These are phyloP conservation scores for Hymenochirus boettgeri DNA, from an alignment of 2,113 vertebrate genomes.

Conservation along the genomic window DNA sequence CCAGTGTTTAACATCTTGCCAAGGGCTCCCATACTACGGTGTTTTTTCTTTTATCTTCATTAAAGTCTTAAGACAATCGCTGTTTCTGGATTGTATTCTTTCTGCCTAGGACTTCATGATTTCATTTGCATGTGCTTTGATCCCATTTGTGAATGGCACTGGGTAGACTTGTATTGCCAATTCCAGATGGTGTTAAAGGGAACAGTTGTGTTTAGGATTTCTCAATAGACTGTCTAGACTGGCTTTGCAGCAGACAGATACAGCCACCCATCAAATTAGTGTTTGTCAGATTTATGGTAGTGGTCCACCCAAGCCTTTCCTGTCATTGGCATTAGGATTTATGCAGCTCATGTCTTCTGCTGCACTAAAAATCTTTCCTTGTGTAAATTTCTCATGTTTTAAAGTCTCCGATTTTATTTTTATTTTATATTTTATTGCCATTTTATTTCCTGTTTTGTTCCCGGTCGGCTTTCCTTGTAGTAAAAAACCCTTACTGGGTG, in stretches of 20 bases:
- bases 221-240: slow-evolving; percentile 99
- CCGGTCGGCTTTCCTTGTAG: neutral
- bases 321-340: slow-evolving; percentile 98
- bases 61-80: slow-evolving; percentile 75
- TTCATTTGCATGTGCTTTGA: slow-evolving; percentile 80
- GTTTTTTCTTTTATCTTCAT: slow-evolving; percentile 65
- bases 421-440: neutral
- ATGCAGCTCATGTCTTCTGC: slow-evolving; percentile 75
- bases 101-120: slow-evolving; percentile 79
- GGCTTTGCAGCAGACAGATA: slow-evolving; percentile 98
- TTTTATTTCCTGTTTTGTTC: neutral
- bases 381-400: neutral
- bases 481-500: neutral
- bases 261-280: slow-evolving; percentile 99
- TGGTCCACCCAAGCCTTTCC: slow-evolving; percentile 94
- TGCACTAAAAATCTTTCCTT: slow-evolving; percentile 10
- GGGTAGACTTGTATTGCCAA: slow-evolving; percentile 88
- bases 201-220: slow-evolving; percentile 91
- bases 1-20: slow-evolving; percentile 64
- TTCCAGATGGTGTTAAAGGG: slow-evolving; percentile 97
- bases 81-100: slow-evolving; percentile 79
- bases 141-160: slow-evolving; percentile 84
- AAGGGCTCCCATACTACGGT: slow-evolving; percentile 67
- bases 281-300: slow-evolving; percentile 99
- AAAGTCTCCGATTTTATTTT: neutral